Conservation (phyloP, 1,140 invertebrate species). For the Whitmania pigra region DNA sequence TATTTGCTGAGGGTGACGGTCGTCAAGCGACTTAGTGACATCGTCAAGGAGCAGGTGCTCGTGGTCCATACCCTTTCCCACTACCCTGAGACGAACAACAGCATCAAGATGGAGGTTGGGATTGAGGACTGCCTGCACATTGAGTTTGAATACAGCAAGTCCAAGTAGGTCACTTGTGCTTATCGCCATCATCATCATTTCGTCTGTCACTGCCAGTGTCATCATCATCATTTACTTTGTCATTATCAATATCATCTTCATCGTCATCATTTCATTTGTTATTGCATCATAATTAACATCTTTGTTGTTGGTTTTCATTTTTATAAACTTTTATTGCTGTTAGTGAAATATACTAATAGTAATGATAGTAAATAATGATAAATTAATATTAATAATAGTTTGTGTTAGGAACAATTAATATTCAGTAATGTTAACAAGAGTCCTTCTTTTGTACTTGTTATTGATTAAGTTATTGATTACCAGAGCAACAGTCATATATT, state of each 20-base stretch:
- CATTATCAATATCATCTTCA: not conserved
- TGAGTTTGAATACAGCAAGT: constrained; percentile 99
- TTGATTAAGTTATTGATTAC: too few relatives aligned
- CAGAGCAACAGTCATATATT: too few relatives aligned
- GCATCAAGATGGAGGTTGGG: constrained; percentile 53
- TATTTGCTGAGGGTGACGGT: constrained; percentile 94
- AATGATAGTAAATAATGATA: too few relatives aligned
- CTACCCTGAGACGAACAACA: constrained; percentile 94
- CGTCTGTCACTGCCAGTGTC: not conserved
- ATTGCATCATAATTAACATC: too few relatives aligned
- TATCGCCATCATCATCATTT: not conserved
- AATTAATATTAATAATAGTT: too few relatives aligned
- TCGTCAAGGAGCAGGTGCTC: constrained; percentile 91
- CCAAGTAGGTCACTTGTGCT: constrained; percentile 53
- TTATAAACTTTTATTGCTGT: too few relatives aligned
- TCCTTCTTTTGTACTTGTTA: too few relatives aligned
- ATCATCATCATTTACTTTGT: not conserved
- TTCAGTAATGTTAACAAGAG: too few relatives aligned
- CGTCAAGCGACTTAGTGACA: constrained; percentile 78
- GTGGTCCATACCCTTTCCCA: constrained; percentile 92
- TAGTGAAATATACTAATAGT: too few relatives aligned
- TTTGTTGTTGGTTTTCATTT: too few relatives aligned
- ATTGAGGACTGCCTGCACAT: constrained; percentile 98
- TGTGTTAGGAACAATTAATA: too few relatives aligned
- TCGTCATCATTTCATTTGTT: not conserved